phyloP scores from a whole-genome alignment of 2,113 vertebrate genomes.

The Numida meleagris region DNA sequence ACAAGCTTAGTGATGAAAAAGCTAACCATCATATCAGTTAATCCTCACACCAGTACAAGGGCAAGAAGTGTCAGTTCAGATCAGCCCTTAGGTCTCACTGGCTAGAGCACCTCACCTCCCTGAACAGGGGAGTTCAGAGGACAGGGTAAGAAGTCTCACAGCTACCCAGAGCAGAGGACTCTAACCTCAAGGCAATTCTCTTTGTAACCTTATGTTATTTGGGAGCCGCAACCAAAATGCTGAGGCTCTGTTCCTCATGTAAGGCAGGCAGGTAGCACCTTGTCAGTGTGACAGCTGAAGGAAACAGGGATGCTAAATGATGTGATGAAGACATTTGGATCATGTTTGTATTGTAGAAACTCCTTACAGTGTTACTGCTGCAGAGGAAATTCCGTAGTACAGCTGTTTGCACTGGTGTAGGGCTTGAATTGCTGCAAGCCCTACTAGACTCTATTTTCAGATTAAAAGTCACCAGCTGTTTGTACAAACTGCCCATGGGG shows the following conservation, averaged over 20 bases:
- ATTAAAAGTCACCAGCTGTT: not conserved
- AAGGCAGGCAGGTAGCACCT: not conserved
- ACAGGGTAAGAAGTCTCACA: not conserved
- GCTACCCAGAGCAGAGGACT: not conserved
- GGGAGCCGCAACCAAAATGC: not conserved
- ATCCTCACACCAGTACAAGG: conserved; percentile 7
- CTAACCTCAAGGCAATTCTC: not conserved
- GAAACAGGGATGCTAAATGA: not conserved
- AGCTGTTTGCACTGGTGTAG: not conserved
- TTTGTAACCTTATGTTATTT: not conserved
- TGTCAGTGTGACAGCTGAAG: not conserved
- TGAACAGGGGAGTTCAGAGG: not conserved
- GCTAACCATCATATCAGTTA: not conserved
- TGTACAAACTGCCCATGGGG: not conserved
- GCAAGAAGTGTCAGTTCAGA: conserved; percentile 9
- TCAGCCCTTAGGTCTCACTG: conserved; percentile 22
- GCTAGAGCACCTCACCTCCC: not conserved
- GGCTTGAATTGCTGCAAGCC: conserved; percentile 4
- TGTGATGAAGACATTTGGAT: not conserved
- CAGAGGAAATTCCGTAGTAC: conserved; percentile 3
- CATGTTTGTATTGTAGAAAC: not conserved
- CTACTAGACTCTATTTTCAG: not conserved
- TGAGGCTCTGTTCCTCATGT: not conserved
- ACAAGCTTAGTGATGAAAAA: not conserved
- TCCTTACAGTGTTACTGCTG: not conserved